These are phyloP conservation scores for Hafferia zeledoni DNA, from an alignment of 2,797 vertebrate species.

Conservation along the genomic window DNA sequence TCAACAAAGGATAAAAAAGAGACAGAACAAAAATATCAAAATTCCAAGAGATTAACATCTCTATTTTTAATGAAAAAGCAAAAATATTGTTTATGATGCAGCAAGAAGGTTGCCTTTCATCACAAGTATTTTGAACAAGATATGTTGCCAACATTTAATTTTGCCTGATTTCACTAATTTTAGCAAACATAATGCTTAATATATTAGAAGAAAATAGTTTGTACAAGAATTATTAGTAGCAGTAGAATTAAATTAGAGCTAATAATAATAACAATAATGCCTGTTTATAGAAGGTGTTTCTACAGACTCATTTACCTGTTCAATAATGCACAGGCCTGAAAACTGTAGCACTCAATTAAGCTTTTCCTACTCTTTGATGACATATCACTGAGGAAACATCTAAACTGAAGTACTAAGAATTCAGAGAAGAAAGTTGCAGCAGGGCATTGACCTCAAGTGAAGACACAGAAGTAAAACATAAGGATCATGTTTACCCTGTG, in stretches of 20 bases:
- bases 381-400: background rate
- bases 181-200: background rate
- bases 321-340: background rate
- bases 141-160: background rate
- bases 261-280: background rate
- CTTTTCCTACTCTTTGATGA: background rate
- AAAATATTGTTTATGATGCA: background rate
- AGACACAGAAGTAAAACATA: slow-evolving; percentile 70
- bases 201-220: background rate
- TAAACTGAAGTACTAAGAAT: slow-evolving; percentile 33
- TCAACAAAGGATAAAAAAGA: background rate
- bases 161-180: background rate
- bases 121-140: background rate
- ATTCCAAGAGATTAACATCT: background rate
- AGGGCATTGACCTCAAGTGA: slow-evolving; percentile 53
- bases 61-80: background rate
- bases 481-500: slow-evolving; percentile 70
- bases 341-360: background rate
- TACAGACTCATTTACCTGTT: background rate
- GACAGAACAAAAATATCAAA: background rate
- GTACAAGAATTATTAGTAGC: background rate
- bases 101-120: background rate
- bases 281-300: background rate
- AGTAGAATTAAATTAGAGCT: background rate
- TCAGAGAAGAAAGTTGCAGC: slow-evolving; percentile 39